Conservation (phyloP, 1,140 invertebrate species). For the Nebria ingens region DNA sequence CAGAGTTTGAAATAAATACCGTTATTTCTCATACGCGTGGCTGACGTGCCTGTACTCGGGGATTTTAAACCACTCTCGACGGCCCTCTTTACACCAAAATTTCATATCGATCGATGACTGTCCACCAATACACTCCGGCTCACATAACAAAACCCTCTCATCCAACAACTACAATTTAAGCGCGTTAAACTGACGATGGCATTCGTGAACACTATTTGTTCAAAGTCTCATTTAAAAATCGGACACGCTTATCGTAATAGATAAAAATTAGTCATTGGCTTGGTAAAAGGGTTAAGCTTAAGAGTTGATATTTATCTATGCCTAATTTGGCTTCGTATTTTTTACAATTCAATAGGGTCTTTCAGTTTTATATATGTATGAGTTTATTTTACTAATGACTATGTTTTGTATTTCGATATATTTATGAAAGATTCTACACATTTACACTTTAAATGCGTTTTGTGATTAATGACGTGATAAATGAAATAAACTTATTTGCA, state of each 20-base stretch:
- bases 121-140: background rate
- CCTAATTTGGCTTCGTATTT: too few species aligned
- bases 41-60: background rate
- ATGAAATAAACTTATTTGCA: too few species aligned
- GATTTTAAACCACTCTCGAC: background rate
- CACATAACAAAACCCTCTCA: too few species aligned
- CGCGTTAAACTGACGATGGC: background rate
- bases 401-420: too few species aligned
- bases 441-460: too few species aligned
- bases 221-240: background rate
- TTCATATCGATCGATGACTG: background rate
- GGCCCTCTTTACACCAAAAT: background rate
- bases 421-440: too few species aligned
- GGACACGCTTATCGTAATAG: background rate
- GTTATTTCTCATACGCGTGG: conserved; percentile 8
- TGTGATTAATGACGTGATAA: too few species aligned
- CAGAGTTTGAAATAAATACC: conserved; percentile 3
- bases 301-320: too few species aligned
- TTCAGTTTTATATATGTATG: too few species aligned
- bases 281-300: too few species aligned
- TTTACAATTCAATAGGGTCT: too few species aligned
- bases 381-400: too few species aligned
- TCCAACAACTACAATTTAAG: conserved; percentile 1
- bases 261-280: conserved; percentile 5
- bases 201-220: background rate